phyloP scores from a whole-genome alignment of 2,113 vertebrate species.

The Stomatorhinus ivindoensis region DNA sequence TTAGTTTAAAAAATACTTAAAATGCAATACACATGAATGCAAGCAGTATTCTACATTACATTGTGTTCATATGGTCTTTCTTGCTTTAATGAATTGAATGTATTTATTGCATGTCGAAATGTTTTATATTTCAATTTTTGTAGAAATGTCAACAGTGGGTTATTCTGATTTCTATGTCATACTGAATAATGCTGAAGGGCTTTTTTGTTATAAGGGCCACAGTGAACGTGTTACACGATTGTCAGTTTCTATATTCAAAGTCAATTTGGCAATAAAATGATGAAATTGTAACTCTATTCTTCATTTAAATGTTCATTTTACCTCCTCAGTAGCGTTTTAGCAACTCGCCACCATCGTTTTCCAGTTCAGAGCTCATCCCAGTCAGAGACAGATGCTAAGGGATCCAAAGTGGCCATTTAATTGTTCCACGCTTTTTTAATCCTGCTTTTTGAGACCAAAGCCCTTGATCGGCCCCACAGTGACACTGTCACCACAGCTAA shows the following conservation, averaged over 20 bases:
- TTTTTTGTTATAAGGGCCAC: slow-evolving; percentile 55
- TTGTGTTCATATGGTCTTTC: slow-evolving; percentile 26
- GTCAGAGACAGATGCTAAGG: neutral
- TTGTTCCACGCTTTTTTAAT: neutral
- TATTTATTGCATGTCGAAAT: slow-evolving; percentile 49
- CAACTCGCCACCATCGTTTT: neutral
- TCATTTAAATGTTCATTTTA: neutral
- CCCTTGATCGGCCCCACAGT: neutral
- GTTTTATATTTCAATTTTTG: slow-evolving; percentile 52
- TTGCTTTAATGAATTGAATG: slow-evolving; percentile 38
- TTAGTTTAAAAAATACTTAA: slow-evolving; percentile 35
- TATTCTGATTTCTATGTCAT: slow-evolving; percentile 19
- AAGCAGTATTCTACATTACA: slow-evolving; percentile 28
- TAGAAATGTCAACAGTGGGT: slow-evolving; percentile 32
- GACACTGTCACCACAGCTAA: neutral
- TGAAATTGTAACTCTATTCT: neutral
- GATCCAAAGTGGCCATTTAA: neutral
- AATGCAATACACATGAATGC: slow-evolving; percentile 35
- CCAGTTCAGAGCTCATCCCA: neutral
- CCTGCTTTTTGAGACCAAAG: neutral
- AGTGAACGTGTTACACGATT: slow-evolving; percentile 45
- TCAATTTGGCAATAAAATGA: slow-evolving; percentile 34
- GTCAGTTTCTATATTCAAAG: slow-evolving; percentile 33
- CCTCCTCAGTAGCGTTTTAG: neutral
- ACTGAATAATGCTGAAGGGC: slow-evolving; percentile 18